Percentiles rank a stretch among this genome's conserved stretches.
These are phyloP conservation scores for Drosophila kohkoa DNA, from an alignment of 1,140 invertebrate species.

Conservation along the genomic window DNA sequence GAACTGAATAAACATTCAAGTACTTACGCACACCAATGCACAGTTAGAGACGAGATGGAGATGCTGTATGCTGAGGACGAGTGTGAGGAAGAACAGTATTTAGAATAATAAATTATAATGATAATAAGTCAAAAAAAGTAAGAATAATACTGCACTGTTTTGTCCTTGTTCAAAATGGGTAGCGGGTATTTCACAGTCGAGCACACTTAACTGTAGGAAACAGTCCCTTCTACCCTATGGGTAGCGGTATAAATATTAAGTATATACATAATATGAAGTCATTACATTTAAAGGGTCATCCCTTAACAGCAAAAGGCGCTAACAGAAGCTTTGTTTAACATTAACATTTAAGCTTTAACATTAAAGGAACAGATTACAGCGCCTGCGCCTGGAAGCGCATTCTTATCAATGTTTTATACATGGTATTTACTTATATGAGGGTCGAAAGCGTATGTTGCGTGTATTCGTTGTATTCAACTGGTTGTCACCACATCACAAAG, in stretches of 20 bases:
- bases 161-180: too few species aligned
- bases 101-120: too few species aligned
- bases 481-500: conserved; percentile 57
- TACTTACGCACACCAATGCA: conserved; percentile 39
- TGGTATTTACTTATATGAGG: conserved; percentile 34
- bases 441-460: conserved; percentile 8
- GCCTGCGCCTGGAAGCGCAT: conserved; percentile 34
- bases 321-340: conserved; percentile 9
- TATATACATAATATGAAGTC: conserved; percentile 3
- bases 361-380: conserved; percentile 14
- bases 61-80: conserved; percentile 5
- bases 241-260: neutral
- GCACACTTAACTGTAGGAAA: too few species aligned
- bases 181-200: too few species aligned
- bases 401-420: conserved; percentile 30
- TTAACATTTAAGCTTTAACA: conserved; percentile 19
- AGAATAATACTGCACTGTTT: too few species aligned
- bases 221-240: too few species aligned
- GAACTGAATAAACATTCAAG: conserved; percentile 38
- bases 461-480: conserved; percentile 71
- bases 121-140: too few species aligned
- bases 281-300: neutral
- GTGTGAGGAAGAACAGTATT: neutral
- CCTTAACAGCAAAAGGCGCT: neutral
- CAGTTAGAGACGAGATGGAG: conserved; percentile 41